Percentiles rank a stretch among this genome's conserved stretches.
Evolutionary conservation across 2,113 vertebrate species (phyloP).

Genomic region (Brienomyrus longianalis): DNA sequence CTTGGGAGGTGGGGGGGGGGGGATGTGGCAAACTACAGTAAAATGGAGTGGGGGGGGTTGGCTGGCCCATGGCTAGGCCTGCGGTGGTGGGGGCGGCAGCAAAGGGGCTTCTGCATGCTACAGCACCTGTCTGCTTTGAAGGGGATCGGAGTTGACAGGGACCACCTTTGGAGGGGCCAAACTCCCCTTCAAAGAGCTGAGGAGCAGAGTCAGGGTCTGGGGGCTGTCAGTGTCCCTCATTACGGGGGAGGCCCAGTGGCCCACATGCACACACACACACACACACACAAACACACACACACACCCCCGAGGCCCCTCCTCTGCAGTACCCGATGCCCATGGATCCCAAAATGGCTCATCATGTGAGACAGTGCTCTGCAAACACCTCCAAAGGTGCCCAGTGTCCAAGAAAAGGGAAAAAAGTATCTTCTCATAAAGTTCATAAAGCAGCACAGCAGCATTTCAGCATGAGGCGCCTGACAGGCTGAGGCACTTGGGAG

Average conservation of each 20-base stretch:
- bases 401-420: neutral
- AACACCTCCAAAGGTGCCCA: neutral
- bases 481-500: neutral
- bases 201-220: constrained; percentile 66
- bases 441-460: neutral
- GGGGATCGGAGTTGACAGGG: constrained; percentile 63
- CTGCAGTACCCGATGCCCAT: neutral
- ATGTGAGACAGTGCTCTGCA: neutral
- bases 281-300: neutral
- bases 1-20: neutral
- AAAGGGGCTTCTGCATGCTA: constrained; percentile 38
- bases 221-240: constrained; percentile 62
- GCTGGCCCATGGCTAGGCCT: constrained; percentile 17
- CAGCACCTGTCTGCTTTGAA: constrained; percentile 54
- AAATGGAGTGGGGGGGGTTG: neutral
- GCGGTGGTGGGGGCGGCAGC: constrained; percentile 36
- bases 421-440: neutral
- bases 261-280: neutral
- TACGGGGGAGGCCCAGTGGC: constrained; percentile 43
- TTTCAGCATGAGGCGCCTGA: neutral
- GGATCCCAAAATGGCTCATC: neutral
- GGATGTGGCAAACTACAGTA: neutral
- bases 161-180: constrained; percentile 67
- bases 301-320: too few species aligned
- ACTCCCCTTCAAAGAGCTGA: constrained; percentile 64